Evolutionary conservation across 1,140 invertebrate genomes (phyloP), one percentile per base, ranked within the genome.

Genomic region (Bombus fervidus): DNA sequence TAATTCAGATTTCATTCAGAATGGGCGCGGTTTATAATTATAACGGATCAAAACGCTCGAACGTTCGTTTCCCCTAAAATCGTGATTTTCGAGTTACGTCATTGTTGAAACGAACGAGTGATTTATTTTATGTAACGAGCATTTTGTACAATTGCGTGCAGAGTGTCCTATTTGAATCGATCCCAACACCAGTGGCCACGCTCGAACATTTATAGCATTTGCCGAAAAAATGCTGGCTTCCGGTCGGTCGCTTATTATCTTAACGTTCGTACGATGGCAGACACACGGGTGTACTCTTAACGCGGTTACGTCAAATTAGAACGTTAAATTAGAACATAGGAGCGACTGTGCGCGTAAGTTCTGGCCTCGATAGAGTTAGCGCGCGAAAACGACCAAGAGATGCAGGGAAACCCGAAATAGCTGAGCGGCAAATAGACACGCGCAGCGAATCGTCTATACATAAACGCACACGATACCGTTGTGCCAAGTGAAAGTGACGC

Each of bases 401-500:
- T n/a, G 59, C 59, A 53, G 47, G 59, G 25, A 59, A 69, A 78
- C 41, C 75, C 75, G 37, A 77, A 78, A 84, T 84, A 84, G 82
- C 81, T 12, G 5, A n/a, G 10, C 28, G 43, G 39, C 80, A 80
- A 89, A 89, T 86, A 89, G 79, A 79, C 53, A 73, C 28, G 13
- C 57, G 57, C 57, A 28, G 22, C 57, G 57, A 72, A n/a, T 47
- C 25, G 76, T 85, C 62, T 39, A 57, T 57, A 57, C 41, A 47
- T 78, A 39, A 34, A 62, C n/a, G 28, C 37, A 12, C 25, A 71
- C 85, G 79, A 59, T 59, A 53, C 57, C 57, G 25, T n/a, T 64
- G 86, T 64, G 82, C 88, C 89, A 89, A 90, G 86, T 85, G 89
- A 90, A 90, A 90, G 89, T 86, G 85, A 89, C 73, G 86, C 68